Evolutionary conservation across 2,113 vertebrate species (phyloP).

Genomic region (Loxodonta africana): DNA sequence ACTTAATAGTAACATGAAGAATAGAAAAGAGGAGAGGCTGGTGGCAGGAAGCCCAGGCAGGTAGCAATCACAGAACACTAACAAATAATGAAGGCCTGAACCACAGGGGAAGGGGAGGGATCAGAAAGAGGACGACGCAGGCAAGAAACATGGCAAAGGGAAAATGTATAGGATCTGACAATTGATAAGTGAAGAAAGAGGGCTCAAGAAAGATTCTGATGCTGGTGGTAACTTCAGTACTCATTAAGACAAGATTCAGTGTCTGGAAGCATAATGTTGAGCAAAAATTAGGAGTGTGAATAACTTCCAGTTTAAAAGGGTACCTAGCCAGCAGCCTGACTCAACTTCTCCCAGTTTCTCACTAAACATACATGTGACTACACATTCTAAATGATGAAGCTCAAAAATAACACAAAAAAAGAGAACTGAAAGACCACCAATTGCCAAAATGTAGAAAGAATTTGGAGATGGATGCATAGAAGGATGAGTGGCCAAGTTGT

Average conservation of each 20-base stretch:
- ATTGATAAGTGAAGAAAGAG: not conserved
- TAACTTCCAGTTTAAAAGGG: not conserved
- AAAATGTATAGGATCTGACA: not conserved
- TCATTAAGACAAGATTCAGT: not conserved
- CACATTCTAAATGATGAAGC: not conserved
- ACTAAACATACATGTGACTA: not conserved
- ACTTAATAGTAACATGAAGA: not conserved
- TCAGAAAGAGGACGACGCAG: not conserved
- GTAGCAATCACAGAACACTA: not conserved
- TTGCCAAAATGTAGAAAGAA: not conserved
- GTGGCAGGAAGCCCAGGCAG: not conserved
- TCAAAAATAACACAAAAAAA: not conserved
- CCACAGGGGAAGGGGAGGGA: rapidly evolving
- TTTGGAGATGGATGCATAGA: not conserved
- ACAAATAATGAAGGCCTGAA: not conserved
- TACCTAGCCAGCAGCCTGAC: not conserved
- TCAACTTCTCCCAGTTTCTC: not conserved
- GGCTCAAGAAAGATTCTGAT: not conserved
- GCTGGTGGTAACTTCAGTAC: not conserved
- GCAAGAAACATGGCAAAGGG: not conserved
- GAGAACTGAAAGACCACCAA: not conserved
- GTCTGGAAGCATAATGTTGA: not conserved
- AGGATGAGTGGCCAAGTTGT: not conserved
- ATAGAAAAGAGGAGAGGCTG: not conserved
- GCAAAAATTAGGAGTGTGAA: not conserved